Base-by-base conservation (phyloP, 2,888 invertebrate genomes). In the Amphipoea oculea region DNA sequence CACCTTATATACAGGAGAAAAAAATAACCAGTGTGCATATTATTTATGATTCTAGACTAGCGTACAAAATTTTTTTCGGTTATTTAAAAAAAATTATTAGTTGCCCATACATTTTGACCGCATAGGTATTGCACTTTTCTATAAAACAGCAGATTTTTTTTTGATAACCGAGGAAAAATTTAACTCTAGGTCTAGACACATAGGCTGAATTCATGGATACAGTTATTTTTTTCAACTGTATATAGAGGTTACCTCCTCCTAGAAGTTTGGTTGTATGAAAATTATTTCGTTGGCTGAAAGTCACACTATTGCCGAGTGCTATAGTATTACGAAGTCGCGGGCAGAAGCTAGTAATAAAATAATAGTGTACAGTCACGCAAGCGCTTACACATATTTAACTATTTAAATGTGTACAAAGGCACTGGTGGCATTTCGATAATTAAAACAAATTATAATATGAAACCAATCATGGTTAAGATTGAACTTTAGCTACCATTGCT, bases 391-490 rank as follows among this genome's bases (percentile, higher is more conserved):
- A 20, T 20, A 40, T 65, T 65, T 5, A 65, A 36, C 36, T 11
- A 20, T 65, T 20, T 17, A 65, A 40, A 23, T 66, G 23, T 23
- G n/a, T 4, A 20, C 6, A 14, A 9, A 45, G 17, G 20, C 45
- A 73, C 9, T 72, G 42, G 7, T 57, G 20, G 4, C 14, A 66
- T 57, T 79, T 20, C 2, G 0, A 29, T 69, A 40, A 69, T 65
- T 4, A 48, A 82, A 40, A 14, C 14, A 40, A 62, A 54, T 23
- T 20, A 42, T n/a, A 45, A 12, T 51, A 54, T 23, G 17, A 71
- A 78, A 78, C 54, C 62, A 71, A 71, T 67, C 70, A 81, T 48
- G 29, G 62, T 76, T 63, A 65, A 73, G 48, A 81, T 76, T 63
- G 4, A 48, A 76, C 29, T 69, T 60, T 40, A n/a, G 73, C 65